Conservation (phyloP, 2,797 vertebrate genomes). For the Parauchenoglanis ngamensis region DNA sequence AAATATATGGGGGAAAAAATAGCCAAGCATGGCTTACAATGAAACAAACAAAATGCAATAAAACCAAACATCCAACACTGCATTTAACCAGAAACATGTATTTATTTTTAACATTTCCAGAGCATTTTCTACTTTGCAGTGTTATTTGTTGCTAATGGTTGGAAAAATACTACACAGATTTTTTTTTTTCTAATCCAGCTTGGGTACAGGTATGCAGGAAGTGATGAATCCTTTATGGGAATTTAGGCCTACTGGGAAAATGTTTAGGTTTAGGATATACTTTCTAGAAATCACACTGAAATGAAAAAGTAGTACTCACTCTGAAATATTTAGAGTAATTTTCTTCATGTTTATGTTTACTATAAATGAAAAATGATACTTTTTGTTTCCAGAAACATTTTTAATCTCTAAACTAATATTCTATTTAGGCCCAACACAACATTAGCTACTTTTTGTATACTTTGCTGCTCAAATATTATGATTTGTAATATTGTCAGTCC, state of each 20-base stretch:
- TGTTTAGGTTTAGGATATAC: neutral
- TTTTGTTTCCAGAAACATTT: neutral
- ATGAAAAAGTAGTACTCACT: neutral
- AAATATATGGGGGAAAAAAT: neutral
- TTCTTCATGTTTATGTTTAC: neutral
- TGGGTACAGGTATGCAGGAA: neutral
- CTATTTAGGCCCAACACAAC: neutral
- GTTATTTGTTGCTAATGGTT: neutral
- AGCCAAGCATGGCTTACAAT: neutral
- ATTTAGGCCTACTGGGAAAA: neutral
- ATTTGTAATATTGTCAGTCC: conserved; percentile 1
- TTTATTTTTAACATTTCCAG: neutral
- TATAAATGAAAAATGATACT: neutral
- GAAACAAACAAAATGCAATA: neutral
- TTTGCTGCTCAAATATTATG: neutral
- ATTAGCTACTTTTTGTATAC: neutral
- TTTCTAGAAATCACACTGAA: neutral
- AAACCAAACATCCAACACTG: neutral
- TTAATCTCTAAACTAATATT: neutral
- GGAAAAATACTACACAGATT: neutral
- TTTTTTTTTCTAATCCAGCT: neutral
- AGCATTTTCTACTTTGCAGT: neutral
- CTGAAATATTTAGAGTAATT: neutral
- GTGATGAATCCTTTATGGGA: neutral
- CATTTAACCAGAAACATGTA: neutral